Conservation (phyloP, 2,888 invertebrate species). For the Athalia rosae region DNA sequence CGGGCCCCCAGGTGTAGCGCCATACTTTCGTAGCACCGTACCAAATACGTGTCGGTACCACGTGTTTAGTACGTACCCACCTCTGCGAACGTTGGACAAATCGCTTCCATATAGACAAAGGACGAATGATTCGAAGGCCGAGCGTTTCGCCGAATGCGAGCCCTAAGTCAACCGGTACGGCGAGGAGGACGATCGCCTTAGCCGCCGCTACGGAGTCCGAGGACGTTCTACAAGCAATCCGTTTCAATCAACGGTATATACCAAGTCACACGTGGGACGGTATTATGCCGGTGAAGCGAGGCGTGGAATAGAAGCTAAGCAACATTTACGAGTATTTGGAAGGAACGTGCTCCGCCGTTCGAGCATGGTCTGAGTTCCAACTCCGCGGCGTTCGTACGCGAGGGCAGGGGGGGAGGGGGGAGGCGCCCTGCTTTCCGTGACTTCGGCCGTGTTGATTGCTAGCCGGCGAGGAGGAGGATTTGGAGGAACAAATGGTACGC, state of each 20-base stretch:
- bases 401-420: neutral
- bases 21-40: neutral
- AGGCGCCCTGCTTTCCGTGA: conserved; percentile 14
- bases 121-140: neutral
- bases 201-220: neutral
- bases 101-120: neutral
- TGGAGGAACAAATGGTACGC: conserved; percentile 25
- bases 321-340: conserved; percentile 36
- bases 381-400: no score
- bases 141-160: neutral
- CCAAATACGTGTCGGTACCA: no score
- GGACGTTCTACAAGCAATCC: conserved; percentile 18
- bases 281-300: conserved; percentile 16
- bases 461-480: conserved; percentile 9
- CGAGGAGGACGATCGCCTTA: neutral
- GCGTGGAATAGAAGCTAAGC: conserved; percentile 20
- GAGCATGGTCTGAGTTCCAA: no score
- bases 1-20: neutral
- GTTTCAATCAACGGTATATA: conserved; percentile 39
- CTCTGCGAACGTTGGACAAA: neutral
- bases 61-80: neutral
- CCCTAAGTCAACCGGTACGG: neutral
- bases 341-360: conserved; percentile 14
- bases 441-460: conserved; percentile 35
- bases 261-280: conserved; percentile 28